phyloP scores from a whole-genome alignment of 2,113 vertebrate species.

The Brachyistius frenatus region DNA sequence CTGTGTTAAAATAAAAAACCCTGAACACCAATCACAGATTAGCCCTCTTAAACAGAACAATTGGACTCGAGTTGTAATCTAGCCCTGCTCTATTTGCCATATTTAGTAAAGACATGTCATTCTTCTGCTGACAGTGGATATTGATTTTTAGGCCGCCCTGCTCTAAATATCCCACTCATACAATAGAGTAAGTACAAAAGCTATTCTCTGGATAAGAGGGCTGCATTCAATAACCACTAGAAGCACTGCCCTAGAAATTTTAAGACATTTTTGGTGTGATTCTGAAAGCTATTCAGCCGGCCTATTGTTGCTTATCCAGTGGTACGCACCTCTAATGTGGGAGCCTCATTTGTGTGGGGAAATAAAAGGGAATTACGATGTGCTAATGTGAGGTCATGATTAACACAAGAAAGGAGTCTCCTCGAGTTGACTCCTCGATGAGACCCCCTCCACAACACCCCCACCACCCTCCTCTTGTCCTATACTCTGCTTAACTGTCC shows the following conservation, averaged over 20 bases:
- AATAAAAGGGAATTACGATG: constrained; percentile 39
- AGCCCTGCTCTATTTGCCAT: constrained; percentile 61
- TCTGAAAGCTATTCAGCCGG: constrained; percentile 49
- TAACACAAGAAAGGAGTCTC: constrained; percentile 37
- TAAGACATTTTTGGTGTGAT: constrained; percentile 52
- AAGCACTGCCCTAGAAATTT: constrained; percentile 48
- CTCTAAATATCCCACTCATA: constrained; percentile 69
- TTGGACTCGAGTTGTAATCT: constrained; percentile 59
- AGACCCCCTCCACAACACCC: not conserved
- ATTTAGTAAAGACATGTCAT: constrained; percentile 68
- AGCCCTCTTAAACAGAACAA: constrained; percentile 53
- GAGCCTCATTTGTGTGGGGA: constrained; percentile 35
- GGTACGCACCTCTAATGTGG: constrained; percentile 37
- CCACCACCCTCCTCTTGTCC: constrained; percentile 9
- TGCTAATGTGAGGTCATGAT: constrained; percentile 58
- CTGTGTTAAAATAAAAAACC: constrained; percentile 46
- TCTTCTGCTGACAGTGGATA: constrained; percentile 74
- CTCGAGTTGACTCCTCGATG: not conserved
- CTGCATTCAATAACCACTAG: constrained; percentile 51
- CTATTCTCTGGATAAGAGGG: constrained; percentile 59
- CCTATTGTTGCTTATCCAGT: constrained; percentile 55
- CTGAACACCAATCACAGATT: constrained; percentile 53
- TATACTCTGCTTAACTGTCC: constrained; percentile 56
- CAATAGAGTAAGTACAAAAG: constrained; percentile 62
- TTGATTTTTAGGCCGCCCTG: constrained; percentile 70